These are phyloP conservation scores for Chloroclystis v-ata DNA, from an alignment of 2,888 invertebrate species.

Conservation along the genomic window DNA sequence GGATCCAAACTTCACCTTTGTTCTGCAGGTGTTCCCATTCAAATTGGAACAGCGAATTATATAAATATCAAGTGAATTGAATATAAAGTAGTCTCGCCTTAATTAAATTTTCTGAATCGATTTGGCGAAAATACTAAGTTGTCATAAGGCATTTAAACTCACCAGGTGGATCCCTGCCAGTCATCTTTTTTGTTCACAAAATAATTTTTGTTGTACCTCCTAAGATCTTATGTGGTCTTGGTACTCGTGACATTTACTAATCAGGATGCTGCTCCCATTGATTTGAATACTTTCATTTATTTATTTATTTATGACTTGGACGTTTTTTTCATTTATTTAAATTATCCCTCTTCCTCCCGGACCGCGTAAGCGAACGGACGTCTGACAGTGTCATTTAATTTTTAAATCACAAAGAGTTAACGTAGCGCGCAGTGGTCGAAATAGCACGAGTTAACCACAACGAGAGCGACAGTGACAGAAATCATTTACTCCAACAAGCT, in stretches of 20 bases:
- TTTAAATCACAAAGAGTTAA: neutral
- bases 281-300: neutral
- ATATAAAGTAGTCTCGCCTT: neutral
- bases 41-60: neutral
- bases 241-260: constrained; percentile 1
- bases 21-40: neutral
- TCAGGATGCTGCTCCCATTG: neutral
- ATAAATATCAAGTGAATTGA: too few species aligned
- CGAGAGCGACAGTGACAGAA: neutral
- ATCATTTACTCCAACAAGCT: neutral
- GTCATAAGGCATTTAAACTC: neutral
- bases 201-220: neutral
- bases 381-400: neutral
- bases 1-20: neutral
- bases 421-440: neutral
- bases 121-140: neutral
- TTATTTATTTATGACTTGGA: neutral
- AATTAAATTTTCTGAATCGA: neutral
- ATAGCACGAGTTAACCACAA: neutral
- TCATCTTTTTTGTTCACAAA: neutral
- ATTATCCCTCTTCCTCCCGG: neutral
- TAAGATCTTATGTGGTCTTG: neutral
- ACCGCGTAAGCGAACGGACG: neutral
- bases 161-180: neutral
- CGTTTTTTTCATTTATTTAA: too few species aligned